phyloP scores from a whole-genome alignment of 1,140 invertebrate genomes.

The Drosophila azteca region DNA sequence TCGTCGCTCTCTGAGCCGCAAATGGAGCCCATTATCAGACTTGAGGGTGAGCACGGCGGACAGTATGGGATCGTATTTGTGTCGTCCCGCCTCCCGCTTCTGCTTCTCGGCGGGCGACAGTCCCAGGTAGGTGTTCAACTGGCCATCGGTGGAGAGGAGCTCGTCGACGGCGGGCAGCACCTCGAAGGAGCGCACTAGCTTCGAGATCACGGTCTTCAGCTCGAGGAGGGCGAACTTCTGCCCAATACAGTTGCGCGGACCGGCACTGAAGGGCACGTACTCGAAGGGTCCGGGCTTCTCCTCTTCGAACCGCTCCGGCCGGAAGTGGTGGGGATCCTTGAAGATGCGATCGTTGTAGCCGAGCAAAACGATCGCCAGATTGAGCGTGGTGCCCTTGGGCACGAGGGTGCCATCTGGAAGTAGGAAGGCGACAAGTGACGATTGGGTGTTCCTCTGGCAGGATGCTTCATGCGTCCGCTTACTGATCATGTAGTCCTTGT shows the following conservation, averaged over 20 bases:
- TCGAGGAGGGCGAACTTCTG: slow-evolving; percentile 84
- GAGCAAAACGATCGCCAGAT: slow-evolving; percentile 44
- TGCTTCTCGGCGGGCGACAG: slow-evolving; percentile 22
- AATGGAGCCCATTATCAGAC: slow-evolving; percentile 69
- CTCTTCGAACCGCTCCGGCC: slow-evolving; percentile 89
- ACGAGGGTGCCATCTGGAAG: slow-evolving; percentile 42
- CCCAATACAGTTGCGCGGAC: slow-evolving; percentile 80
- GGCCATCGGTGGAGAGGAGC: slow-evolving; percentile 64
- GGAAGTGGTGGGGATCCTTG: slow-evolving; percentile 89
- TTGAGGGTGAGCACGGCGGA: slow-evolving; percentile 72
- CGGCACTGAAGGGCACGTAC: slow-evolving; percentile 86
- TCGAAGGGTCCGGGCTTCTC: slow-evolving; percentile 81
- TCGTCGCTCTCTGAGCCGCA: slow-evolving; percentile 61
- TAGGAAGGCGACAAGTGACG: not conserved
- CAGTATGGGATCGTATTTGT: slow-evolving; percentile 76
- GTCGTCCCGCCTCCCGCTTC: slow-evolving; percentile 38
- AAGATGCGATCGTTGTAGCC: slow-evolving; percentile 84
- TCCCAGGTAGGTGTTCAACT: slow-evolving; percentile 60
- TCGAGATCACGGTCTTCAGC: slow-evolving; percentile 84
- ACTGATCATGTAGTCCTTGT: slow-evolving; percentile 55
- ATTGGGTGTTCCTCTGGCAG: too few species aligned
- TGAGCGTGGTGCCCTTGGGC: slow-evolving; percentile 49
- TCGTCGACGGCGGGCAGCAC: slow-evolving; percentile 72
- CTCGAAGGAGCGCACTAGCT: slow-evolving; percentile 82
- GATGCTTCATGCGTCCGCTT: not conserved